These are phyloP conservation scores for Philereme vetulata DNA, from an alignment of 2,888 invertebrate genomes.

Conservation along the genomic window DNA sequence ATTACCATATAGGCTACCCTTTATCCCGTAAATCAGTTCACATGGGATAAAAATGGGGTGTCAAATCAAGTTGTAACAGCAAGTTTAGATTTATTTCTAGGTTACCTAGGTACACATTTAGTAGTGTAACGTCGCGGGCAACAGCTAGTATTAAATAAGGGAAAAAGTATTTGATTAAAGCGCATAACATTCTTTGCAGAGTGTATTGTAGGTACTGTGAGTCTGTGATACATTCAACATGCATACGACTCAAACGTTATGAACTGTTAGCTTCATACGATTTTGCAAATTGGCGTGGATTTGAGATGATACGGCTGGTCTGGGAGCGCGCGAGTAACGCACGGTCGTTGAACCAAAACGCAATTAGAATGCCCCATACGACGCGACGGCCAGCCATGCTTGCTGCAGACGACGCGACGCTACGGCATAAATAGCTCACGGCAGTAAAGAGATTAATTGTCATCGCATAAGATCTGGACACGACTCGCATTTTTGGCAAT, in stretches of 20 bases:
- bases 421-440: constrained; percentile 78
- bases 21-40: no score
- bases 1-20: no score
- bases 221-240: not conserved
- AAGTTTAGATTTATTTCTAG: no score
- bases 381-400: constrained; percentile 65
- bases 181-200: no score
- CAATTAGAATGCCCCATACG: constrained; percentile 82
- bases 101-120: no score
- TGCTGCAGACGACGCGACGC: constrained; percentile 54
- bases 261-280: constrained; percentile 38
- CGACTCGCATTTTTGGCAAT: constrained; percentile 46
- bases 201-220: not conserved
- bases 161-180: no score
- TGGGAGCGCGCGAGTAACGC: constrained; percentile 56
- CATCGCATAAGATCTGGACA: constrained; percentile 55
- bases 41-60: no score
- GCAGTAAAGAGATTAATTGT: constrained; percentile 71
- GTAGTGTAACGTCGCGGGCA: no score
- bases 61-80: no score
- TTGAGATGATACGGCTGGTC: constrained; percentile 57
- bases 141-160: no score
- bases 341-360: constrained; percentile 79
- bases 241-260: not conserved
- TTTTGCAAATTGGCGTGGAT: constrained; percentile 68